phyloP scores from a whole-genome alignment of 1,140 invertebrate species.

The Tenebrio molitor region DNA sequence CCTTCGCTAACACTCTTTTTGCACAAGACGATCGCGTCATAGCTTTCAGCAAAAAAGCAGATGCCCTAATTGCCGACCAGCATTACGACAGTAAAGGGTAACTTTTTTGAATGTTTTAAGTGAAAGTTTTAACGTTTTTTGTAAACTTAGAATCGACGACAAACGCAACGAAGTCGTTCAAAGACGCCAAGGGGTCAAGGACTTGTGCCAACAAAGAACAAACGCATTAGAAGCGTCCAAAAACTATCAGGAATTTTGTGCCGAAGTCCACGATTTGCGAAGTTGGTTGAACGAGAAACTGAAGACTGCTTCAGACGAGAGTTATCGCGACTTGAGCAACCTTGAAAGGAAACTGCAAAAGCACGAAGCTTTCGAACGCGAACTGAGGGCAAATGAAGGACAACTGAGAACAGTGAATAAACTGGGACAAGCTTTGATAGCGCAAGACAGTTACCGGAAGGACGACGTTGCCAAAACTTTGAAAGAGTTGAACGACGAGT shows the following conservation, averaged over 20 bases:
- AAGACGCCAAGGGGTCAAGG: slow-evolving; percentile 81
- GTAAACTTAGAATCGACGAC: slow-evolving; percentile 75
- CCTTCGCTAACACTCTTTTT: slow-evolving; percentile 93
- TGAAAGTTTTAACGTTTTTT: slow-evolving; percentile 24
- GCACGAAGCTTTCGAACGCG: slow-evolving; percentile 97
- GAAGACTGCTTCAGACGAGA: slow-evolving; percentile 92
- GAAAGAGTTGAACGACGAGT: slow-evolving; percentile 79
- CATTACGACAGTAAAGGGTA: slow-evolving; percentile 91
- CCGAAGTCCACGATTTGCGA: slow-evolving; percentile 88
- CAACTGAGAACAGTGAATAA: slow-evolving; percentile 89
- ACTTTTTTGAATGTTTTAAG: slow-evolving; percentile 68
- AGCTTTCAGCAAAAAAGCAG: slow-evolving; percentile 88
- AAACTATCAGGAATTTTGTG: slow-evolving; percentile 88
- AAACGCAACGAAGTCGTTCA: slow-evolving; percentile 82
- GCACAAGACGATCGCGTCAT: slow-evolving; percentile 95
- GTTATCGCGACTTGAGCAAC: slow-evolving; percentile 92
- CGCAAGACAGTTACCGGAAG: slow-evolving; percentile 78
- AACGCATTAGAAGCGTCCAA: slow-evolving; percentile 82
- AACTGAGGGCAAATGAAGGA: slow-evolving; percentile 92
- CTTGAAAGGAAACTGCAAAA: slow-evolving; percentile 95
- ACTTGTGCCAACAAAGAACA: slow-evolving; percentile 79
- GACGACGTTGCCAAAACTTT: slow-evolving; percentile 77
- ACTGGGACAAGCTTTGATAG: slow-evolving; percentile 78
- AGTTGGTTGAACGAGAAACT: slow-evolving; percentile 95
- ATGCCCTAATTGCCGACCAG: slow-evolving; percentile 83